Percentiles rank a stretch among this genome's conserved stretches.
Conservation (phyloP, 2,888 invertebrate species). For the Synanthedon tipuliformis region DNA sequence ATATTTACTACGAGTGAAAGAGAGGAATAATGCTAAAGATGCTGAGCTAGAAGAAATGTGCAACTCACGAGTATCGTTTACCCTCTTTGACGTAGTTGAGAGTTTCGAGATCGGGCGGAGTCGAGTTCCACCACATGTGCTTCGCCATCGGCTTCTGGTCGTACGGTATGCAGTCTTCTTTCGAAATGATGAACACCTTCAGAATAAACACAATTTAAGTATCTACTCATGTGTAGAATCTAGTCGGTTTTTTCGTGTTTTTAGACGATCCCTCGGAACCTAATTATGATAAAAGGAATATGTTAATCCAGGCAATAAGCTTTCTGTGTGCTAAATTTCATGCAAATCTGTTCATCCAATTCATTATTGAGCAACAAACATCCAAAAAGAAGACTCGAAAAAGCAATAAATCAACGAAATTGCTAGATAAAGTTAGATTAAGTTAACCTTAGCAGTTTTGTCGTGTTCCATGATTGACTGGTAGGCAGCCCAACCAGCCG, state of each 20-base stretch:
- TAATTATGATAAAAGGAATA: no score
- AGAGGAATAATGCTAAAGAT: no score
- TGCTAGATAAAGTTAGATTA: background rate
- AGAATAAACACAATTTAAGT: background rate
- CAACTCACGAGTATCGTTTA: conserved; percentile 29
- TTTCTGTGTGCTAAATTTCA: no score
- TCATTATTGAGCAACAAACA: no score
- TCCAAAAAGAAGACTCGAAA: background rate
- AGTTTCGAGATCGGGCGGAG: conserved; percentile 35
- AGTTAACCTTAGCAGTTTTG: conserved; percentile 40
- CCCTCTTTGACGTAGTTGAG: conserved; percentile 32
- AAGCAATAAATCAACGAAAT: background rate
- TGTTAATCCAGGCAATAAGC: no score
- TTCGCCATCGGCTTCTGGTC: conserved; percentile 41
- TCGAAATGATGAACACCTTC: conserved; percentile 52
- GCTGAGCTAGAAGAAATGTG: background rate
- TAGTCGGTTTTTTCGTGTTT: no score
- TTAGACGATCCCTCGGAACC: no score
- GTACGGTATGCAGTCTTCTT: conserved; percentile 48
- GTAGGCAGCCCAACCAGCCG: conserved; percentile 56
- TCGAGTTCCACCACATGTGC: conserved; percentile 50
- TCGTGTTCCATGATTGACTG: conserved; percentile 45
- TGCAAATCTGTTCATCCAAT: no score
- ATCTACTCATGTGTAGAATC: no score
- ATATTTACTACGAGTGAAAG: no score